These are phyloP conservation scores for Syrphus vitripennis DNA, from an alignment of 2,888 invertebrate genomes.

Conservation along the genomic window DNA sequence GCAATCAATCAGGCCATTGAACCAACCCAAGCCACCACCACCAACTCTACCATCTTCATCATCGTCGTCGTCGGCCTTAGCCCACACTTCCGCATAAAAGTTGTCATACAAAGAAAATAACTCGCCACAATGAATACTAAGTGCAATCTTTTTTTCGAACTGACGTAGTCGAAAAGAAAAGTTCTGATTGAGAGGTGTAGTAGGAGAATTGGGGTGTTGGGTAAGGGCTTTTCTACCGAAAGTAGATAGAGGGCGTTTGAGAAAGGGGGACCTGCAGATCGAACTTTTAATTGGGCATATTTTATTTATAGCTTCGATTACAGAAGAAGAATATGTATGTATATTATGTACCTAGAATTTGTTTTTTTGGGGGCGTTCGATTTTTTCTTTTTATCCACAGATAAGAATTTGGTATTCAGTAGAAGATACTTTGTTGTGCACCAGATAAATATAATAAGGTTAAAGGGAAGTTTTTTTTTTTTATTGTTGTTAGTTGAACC, in stretches of 20 bases:
- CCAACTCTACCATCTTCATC: not conserved
- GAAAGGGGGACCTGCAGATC: constrained; percentile 16
- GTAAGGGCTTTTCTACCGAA: not conserved
- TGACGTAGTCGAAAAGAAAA: constrained; percentile 19
- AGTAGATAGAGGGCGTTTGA: not conserved
- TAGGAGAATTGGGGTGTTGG: not conserved
- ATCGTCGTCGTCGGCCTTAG: not conserved
- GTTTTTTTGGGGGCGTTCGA: constrained; percentile 44
- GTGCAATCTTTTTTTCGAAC: constrained; percentile 23
- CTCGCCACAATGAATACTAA: constrained; percentile 37
- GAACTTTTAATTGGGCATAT: constrained; percentile 44
- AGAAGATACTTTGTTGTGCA: not conserved
- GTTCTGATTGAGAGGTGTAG: constrained; percentile 7
- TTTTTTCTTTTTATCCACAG: not conserved
- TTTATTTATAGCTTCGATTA: constrained; percentile 26
- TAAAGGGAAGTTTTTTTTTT: not conserved
- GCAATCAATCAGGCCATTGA: constrained; percentile 36
- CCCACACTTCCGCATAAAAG: constrained; percentile 38
- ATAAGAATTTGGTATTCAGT: not conserved
- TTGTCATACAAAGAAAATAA: constrained; percentile 12
- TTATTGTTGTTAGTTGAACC: no score
- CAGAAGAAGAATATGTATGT: not conserved
- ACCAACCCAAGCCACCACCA: not conserved
- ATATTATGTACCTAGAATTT: no score
- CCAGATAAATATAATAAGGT: not conserved